A percentile compares a stretch with the other conserved stretches of the same genome.
Conservation (phyloP, 2,888 invertebrate species). For the Nesidiocoris tenuis region DNA sequence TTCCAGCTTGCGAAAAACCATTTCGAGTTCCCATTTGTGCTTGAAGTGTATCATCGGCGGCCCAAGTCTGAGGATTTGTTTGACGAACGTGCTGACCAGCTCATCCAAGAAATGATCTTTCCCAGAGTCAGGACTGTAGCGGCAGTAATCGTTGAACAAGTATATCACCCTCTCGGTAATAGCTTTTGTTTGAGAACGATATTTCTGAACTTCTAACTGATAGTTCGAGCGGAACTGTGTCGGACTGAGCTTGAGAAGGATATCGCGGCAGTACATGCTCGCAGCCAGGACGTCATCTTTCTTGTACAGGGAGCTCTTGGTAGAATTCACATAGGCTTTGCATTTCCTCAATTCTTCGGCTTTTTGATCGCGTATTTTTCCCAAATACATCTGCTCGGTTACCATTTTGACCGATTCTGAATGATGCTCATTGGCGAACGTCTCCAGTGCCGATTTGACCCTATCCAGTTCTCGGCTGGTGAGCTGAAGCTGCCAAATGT, state of each 20-base stretch:
- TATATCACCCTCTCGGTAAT: conserved; percentile 23
- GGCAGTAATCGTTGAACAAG: conserved; percentile 26
- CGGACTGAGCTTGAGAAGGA: conserved; percentile 33
- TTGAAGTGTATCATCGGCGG: conserved; percentile 47
- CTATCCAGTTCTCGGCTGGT: conserved; percentile 25
- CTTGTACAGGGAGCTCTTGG: conserved; percentile 34
- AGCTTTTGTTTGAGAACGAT: conserved; percentile 16
- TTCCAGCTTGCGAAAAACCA: conserved; percentile 47
- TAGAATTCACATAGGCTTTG: conserved; percentile 21
- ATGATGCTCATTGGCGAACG: conserved; percentile 17
- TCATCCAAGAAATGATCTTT: conserved; percentile 36
- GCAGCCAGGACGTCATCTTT: conserved; percentile 24
- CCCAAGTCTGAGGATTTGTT: conserved; percentile 38
- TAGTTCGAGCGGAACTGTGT: conserved; percentile 37
- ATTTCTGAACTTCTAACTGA: conserved; percentile 28
- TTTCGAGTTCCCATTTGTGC: conserved; percentile 45
- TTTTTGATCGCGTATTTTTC: conserved; percentile 19
- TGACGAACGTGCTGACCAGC: conserved; percentile 39
- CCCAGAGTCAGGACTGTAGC: conserved; percentile 37
- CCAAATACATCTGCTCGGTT: conserved; percentile 12
- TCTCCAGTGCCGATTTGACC: conserved; percentile 22
- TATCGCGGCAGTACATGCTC: conserved; percentile 38
- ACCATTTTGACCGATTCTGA: conserved; percentile 31
- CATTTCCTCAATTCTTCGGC: conserved; percentile 13
- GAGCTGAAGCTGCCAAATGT: conserved; percentile 30